These are phyloP conservation scores for Poecilobothrus nobilitatus DNA, from an alignment of 2,888 invertebrate genomes.

Conservation along the genomic window DNA sequence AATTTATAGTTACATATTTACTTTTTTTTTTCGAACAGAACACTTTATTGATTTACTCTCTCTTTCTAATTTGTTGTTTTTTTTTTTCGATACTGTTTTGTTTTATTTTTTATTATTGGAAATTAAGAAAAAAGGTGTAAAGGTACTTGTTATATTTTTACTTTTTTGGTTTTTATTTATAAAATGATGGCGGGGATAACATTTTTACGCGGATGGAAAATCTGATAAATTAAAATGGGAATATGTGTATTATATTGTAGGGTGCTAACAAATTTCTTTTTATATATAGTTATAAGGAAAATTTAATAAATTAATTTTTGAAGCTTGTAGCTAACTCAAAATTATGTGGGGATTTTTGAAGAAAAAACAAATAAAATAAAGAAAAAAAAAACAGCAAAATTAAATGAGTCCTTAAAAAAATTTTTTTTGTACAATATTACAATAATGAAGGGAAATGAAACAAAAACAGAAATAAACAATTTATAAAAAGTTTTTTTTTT, in stretches of 20 bases:
- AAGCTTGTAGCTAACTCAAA: neutral
- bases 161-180: no score
- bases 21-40: no score
- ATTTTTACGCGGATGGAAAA: no score
- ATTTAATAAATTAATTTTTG: neutral
- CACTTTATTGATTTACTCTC: no score
- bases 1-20: no score
- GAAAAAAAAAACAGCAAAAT: neutral
- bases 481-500: neutral
- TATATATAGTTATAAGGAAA: neutral
- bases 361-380: neutral
- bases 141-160: no score
- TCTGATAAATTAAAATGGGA: no score
- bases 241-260: neutral
- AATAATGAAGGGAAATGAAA: neutral
- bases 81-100: no score
- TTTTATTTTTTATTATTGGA: no score
- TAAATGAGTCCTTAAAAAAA: neutral
- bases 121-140: no score
- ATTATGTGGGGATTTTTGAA: neutral
- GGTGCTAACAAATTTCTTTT: neutral
- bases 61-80: no score
- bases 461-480: neutral
- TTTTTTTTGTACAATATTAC: neutral
- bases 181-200: no score